Conservation (phyloP, 1,140 invertebrate species). For the Harpegnathos saltator region DNA sequence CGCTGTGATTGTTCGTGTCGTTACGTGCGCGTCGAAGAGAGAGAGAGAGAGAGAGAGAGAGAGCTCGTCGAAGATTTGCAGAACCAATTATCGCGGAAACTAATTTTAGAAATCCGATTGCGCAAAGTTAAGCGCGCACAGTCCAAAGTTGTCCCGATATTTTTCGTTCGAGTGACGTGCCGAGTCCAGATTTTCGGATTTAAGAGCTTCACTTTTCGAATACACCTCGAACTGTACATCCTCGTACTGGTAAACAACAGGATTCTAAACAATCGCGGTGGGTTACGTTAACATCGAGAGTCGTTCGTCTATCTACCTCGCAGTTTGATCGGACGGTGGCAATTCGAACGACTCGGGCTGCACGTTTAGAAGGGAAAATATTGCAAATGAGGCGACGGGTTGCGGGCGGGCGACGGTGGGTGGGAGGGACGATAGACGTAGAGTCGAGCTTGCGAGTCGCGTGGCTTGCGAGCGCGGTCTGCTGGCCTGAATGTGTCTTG, state of each 20-base stretch:
- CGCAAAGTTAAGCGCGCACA: no score
- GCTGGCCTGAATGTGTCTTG: conserved; percentile 80
- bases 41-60: no score
- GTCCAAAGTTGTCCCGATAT: no score
- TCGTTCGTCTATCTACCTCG: neutral
- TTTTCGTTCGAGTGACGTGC: no score
- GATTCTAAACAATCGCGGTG: no score
- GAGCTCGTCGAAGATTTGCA: conserved; percentile 1
- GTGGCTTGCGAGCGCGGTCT: conserved; percentile 70
- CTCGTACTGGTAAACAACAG: no score
- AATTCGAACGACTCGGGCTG: neutral
- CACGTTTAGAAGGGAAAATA: conserved; percentile 45
- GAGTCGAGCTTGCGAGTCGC: conserved; percentile 70
- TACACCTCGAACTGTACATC: no score
- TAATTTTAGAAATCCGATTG: no score
- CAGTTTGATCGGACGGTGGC: neutral
- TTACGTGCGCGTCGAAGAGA: conserved; percentile 12
- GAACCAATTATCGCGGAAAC: no score
- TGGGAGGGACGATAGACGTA: conserved; percentile 68
- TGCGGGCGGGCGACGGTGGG: conserved; percentile 44
- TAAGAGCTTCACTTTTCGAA: no score
- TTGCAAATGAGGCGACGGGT: conserved; percentile 33
- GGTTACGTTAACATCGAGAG: neutral
- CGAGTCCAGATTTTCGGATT: no score
- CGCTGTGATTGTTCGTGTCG: neutral